Evolutionary conservation across 2,797 vertebrate species (phyloP).

Genomic region (Karalla daura): DNA sequence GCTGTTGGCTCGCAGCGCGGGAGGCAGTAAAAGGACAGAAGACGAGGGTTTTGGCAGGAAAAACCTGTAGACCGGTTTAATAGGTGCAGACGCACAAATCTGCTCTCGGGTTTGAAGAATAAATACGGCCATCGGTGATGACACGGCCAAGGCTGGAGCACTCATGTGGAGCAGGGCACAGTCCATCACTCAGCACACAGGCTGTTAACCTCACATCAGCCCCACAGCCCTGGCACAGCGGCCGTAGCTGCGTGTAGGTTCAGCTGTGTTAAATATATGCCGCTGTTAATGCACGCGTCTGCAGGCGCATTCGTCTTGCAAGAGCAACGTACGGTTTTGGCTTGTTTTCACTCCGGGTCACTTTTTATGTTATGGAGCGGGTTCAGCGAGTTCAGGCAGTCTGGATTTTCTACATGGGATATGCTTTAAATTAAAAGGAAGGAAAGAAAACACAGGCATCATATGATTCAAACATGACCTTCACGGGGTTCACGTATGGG

Average conservation of each 20-base stretch:
- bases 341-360: no score
- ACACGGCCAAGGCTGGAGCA: conserved; percentile 13
- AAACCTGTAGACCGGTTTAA: conserved; percentile 48
- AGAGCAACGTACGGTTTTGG: neutral
- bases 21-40: conserved; percentile 44
- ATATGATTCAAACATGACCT: neutral
- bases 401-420: neutral
- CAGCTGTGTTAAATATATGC: neutral
- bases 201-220: conserved; percentile 18
- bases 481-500: neutral
- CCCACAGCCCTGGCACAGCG: neutral
- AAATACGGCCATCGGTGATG: conserved; percentile 30
- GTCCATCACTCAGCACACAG: conserved; percentile 23
- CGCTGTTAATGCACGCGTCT: neutral
- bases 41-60: conserved; percentile 52
- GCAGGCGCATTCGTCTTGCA: neutral
- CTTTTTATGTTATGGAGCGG: no score
- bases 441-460: no score
- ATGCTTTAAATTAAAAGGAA: no score
- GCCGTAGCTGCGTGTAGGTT: conserved; percentile 8
- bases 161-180: conserved; percentile 14
- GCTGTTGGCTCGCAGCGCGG: conserved; percentile 28
- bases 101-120: conserved; percentile 46
- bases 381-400: conserved; percentile 2
- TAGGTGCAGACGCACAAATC: conserved; percentile 51